Evolutionary conservation across 2,888 invertebrate genomes (phyloP).

Genomic region (Camponotus fellah): DNA sequence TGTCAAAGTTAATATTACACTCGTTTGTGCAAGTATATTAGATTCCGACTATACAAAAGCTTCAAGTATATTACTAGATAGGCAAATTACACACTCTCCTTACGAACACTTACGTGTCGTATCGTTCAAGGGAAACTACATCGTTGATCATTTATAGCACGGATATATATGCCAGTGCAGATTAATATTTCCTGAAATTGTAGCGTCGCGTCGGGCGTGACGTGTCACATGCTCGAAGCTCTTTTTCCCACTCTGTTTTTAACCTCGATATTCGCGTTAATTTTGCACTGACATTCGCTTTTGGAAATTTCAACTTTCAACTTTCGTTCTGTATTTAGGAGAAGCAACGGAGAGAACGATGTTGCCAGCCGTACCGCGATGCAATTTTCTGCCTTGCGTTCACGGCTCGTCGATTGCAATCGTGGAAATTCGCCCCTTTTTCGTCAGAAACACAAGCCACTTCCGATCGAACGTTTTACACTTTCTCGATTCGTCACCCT

Average conservation of each 20-base stretch:
- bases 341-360: background rate
- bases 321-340: conserved; percentile 56
- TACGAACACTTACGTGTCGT: conserved; percentile 12
- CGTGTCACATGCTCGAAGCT: conserved; percentile 30
- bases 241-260: conserved; percentile 42
- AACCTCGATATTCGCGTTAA: conserved; percentile 51
- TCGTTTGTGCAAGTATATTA: conserved; percentile 50
- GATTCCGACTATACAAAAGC: conserved; percentile 19
- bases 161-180: conserved; percentile 10
- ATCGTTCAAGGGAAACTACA: background rate
- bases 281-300: conserved; percentile 62
- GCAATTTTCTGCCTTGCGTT: conserved; percentile 66
- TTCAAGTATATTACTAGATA: conserved; percentile 2
- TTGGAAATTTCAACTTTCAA: conserved; percentile 69
- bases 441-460: conserved; percentile 54
- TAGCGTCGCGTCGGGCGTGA: conserved; percentile 7
- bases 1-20: conserved; percentile 61
- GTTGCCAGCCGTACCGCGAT: conserved; percentile 32
- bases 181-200: conserved; percentile 46
- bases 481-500: conserved; percentile 40
- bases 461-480: conserved; percentile 63
- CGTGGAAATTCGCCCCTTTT: conserved; percentile 61
- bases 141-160: background rate
- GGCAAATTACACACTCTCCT: background rate
- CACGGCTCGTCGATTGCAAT: conserved; percentile 61